Evolutionary conservation across 2,113 vertebrate genomes (phyloP).

Genomic region (Furnarius figulus): DNA sequence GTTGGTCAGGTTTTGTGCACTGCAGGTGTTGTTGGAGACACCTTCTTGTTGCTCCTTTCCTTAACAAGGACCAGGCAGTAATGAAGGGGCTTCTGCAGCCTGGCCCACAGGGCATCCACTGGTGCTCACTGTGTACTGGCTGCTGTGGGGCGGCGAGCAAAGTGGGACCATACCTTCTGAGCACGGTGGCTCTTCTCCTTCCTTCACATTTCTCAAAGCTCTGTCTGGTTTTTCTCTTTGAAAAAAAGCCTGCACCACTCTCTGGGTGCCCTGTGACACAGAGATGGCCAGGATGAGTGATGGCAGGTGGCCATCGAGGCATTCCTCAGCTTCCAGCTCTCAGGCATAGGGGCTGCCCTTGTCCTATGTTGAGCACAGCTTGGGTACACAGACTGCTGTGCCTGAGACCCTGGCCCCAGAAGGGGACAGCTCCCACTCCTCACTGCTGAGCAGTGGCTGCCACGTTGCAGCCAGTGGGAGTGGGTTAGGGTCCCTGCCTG

Average conservation of each 20-base stretch:
- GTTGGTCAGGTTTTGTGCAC: background rate
- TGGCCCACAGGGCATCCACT: rapidly evolving
- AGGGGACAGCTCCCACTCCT: background rate
- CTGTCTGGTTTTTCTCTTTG: background rate
- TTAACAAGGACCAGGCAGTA: background rate
- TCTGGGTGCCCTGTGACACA: background rate
- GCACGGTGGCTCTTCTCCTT: rapidly evolving
- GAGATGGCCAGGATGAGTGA: background rate
- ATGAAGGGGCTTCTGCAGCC: background rate
- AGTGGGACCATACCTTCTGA: rapidly evolving
- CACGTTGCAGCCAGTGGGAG: rapidly evolving
- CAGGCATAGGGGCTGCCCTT: background rate
- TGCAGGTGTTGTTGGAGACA: background rate
- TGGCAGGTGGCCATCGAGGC: too few species aligned
- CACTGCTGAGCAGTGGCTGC: rapidly evolving
- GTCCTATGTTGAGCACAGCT: background rate
- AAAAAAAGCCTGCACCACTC: background rate
- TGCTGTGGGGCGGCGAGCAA: rapidly evolving
- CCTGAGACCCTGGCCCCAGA: rapidly evolving
- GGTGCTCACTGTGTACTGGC: background rate
- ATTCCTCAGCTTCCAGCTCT: background rate
- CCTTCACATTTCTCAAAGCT: background rate
- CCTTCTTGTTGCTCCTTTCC: background rate
- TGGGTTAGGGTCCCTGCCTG: background rate
- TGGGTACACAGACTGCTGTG: rapidly evolving